Percentiles rank a stretch among this genome's conserved stretches.
phyloP scores from a whole-genome alignment of 2,797 vertebrate genomes.

The Pempheris klunzingeri region DNA sequence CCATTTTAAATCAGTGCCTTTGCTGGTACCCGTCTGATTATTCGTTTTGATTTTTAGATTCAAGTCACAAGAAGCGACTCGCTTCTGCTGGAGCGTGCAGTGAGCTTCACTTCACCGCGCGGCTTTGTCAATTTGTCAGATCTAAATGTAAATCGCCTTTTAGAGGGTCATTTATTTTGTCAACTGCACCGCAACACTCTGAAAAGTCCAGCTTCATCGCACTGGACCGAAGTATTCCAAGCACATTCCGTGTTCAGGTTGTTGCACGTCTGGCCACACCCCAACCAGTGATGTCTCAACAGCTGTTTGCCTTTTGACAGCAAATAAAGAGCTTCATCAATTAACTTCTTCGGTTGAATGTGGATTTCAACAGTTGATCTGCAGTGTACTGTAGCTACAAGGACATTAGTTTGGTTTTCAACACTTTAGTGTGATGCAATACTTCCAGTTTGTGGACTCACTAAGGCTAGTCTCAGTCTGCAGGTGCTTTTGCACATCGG shows the following conservation, averaged over 20 bases:
- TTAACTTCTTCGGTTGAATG: background rate
- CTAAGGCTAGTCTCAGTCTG: background rate
- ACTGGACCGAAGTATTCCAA: background rate
- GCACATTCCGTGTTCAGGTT: background rate
- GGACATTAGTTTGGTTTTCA: background rate
- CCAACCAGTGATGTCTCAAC: background rate
- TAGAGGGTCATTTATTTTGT: constrained; percentile 24
- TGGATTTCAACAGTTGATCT: background rate
- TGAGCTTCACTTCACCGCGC: background rate
- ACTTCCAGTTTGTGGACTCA: background rate
- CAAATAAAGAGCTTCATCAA: background rate
- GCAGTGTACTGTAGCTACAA: background rate
- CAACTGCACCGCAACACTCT: background rate
- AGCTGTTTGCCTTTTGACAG: constrained; percentile 5
- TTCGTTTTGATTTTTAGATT: constrained; percentile 22
- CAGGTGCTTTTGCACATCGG: constrained; percentile 3
- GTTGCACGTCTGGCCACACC: background rate
- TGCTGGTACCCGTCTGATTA: constrained; percentile 12
- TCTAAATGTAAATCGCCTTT: constrained; percentile 34
- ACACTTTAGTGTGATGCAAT: background rate
- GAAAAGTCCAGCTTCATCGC: background rate
- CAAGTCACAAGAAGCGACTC: constrained; percentile 16
- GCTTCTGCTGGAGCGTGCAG: background rate
- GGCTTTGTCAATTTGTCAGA: constrained; percentile 18
- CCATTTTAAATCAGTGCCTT: constrained; percentile 19